Percentiles rank a stretch among this genome's conserved stretches.
Conservation (phyloP, 2,113 vertebrate species). For the Shinisaurus crocodilurus region DNA sequence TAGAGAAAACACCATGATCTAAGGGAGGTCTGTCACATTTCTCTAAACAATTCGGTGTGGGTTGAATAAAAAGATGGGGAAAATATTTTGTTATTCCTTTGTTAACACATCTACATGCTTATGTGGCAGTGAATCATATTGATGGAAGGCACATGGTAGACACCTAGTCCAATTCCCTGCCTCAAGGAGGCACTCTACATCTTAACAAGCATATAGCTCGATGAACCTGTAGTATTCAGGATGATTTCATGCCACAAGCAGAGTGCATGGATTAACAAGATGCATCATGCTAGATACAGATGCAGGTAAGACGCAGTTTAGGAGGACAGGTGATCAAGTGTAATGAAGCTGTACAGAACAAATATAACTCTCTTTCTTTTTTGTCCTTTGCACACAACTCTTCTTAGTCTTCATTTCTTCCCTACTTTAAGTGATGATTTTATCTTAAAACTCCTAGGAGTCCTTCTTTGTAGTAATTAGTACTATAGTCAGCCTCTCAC, state of each 20-base stretch:
- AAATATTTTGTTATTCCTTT: neutral
- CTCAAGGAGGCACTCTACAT: neutral
- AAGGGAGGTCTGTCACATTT: constrained; percentile 75
- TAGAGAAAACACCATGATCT: constrained; percentile 66
- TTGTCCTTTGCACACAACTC: neutral
- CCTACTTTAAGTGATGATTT: neutral
- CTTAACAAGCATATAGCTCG: neutral
- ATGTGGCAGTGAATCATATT: neutral
- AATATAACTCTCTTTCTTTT: neutral
- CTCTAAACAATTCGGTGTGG: constrained; percentile 51
- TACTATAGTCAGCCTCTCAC: neutral
- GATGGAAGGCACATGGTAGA: neutral
- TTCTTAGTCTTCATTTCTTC: neutral
- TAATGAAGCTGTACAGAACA: neutral
- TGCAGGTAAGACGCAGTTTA: neutral
- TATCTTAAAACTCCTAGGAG: neutral
- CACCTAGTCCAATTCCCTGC: neutral
- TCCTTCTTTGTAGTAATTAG: neutral
- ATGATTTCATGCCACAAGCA: neutral
- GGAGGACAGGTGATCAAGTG: neutral
- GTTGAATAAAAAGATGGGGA: constrained; percentile 8
- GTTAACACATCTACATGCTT: neutral
- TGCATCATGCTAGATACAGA: no score
- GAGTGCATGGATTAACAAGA: neutral
- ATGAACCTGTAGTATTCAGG: neutral